Base-by-base conservation (phyloP, 2,113 vertebrate species). In the Athene noctua region DNA sequence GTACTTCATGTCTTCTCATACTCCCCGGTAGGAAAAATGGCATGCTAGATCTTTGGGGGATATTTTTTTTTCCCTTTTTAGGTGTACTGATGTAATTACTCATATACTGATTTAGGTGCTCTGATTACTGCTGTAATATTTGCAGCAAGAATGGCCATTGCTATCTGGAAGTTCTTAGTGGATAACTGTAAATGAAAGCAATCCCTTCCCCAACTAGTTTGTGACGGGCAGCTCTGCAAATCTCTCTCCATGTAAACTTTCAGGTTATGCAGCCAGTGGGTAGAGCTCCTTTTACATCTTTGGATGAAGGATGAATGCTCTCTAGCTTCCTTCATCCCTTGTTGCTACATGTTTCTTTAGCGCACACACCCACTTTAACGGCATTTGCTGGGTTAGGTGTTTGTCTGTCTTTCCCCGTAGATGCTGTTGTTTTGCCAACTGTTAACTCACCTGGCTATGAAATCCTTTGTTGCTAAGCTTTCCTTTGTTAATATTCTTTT, bases 251-350 rank as follows among this genome's bases (percentile, higher is more conserved):
- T 6, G 38, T 26, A 38, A 71, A 26, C 26, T 21, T 55, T 36
- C 57, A 23, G 70, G 84, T 10, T 58, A 22, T 52, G 63, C 61
- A 79, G 75, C 38, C 62, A 36, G 18, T 19, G 74, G 44, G 27
- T 2, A 51, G 57, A 91, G 52, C 51, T 87, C 32, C 74, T 67
- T 83, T 44, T 22, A 1, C 21, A 0, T 3, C n/a, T 47, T 1
- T 18, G 82, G 26, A 67, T 42, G 59, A 26, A 74, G 82, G 61
- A 38, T 44, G 75, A 88, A 81, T 65, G 86, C 80, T 92, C 49
- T 72, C 29, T 16, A 40, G 26, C 82, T 93, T 52, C 80, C 86
- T 70, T 32, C 54, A 47, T 59, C 92, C 96, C 86, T 34, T 95
- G 95, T 89, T 72, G 83, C 68, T 94, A 46, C 94, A 84, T 1